Base-by-base conservation (phyloP, 2,797 vertebrate species). In the Neosalanx taihuensis region DNA sequence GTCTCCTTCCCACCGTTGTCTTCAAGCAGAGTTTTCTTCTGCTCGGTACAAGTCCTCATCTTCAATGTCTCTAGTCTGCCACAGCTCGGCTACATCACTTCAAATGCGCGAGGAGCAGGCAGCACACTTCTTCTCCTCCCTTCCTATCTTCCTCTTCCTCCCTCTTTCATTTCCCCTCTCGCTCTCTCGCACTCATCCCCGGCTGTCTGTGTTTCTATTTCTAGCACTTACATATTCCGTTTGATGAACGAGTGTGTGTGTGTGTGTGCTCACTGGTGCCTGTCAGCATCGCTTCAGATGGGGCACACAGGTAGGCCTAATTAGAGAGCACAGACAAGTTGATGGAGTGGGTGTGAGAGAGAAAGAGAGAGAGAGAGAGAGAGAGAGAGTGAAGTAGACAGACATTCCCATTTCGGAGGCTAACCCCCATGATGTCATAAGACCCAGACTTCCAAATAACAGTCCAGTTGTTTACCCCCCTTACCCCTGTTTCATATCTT, bases 161-260 rank as follows among this genome's bases (percentile, higher is more conserved):
- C 69, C 67, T 56, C 68, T 75, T 65, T 49, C 61, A 65, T 66
- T 46, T 20, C 10, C 51, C 20, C 23, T 75, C 41, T n/a, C 15
- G 62, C 26, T 18, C 6, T 35, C 63, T 59, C 63, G 4, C 33
- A 13, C 46, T 63, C 23, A 17, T 41, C 35, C 29, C 57, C 35
- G 7, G 6, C 67, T 75, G 73, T 81, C 86, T 84, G 80, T 73
- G 26, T 29, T 78, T 81, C 81, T 77, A 51, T 85, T 84, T 88
- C 70, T 64, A 81, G 74, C 73, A 74, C 72, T 75, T 84, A 31
- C 74, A 70, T 81, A 78, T 78, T 83, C 65, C 69, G 53, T 82
- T 78, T 79, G 65, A 79, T 81, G 75, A 81, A 59, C 20, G n/a
- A 10, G 58, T 63, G 20, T 65, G 30, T 31, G 64, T 26, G 30